Conservation (phyloP, 2,797 vertebrate species). For the Tadarida brasiliensis region DNA sequence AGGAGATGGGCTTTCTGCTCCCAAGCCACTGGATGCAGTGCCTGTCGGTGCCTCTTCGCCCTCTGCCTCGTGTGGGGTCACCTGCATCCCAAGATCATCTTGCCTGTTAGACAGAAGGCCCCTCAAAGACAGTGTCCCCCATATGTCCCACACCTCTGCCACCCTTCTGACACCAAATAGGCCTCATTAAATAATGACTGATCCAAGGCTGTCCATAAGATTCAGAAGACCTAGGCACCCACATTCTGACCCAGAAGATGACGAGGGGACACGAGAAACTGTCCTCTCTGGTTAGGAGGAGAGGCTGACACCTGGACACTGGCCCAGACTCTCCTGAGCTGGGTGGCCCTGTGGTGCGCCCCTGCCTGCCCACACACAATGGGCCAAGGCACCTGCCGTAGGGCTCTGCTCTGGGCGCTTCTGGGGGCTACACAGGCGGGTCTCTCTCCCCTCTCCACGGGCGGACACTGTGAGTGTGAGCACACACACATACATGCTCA, state of each 20-base stretch:
- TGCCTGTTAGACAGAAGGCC: neutral
- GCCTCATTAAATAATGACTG: neutral
- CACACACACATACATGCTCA: neutral
- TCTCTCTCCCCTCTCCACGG: neutral
- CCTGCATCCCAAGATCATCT: neutral
- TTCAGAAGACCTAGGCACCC: neutral
- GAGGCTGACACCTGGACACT: neutral
- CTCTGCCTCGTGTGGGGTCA: neutral
- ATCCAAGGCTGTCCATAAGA: neutral
- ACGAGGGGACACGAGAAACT: neutral
- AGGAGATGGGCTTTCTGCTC: neutral
- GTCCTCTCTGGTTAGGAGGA: neutral
- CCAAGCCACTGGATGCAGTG: neutral
- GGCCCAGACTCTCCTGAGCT: neutral
- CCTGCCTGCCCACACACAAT: neutral
- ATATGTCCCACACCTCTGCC: neutral
- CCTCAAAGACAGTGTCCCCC: neutral
- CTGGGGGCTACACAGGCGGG: neutral
- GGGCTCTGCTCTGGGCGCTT: neutral
- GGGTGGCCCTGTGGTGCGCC: fast-evolving
- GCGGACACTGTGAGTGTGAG: neutral
- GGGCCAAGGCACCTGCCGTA: neutral
- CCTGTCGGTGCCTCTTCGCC: neutral
- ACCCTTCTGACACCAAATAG: neutral
- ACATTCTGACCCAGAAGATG: neutral